Evolutionary conservation across 2,888 invertebrate species (phyloP).

Genomic region (Oeneis ivallda): DNA sequence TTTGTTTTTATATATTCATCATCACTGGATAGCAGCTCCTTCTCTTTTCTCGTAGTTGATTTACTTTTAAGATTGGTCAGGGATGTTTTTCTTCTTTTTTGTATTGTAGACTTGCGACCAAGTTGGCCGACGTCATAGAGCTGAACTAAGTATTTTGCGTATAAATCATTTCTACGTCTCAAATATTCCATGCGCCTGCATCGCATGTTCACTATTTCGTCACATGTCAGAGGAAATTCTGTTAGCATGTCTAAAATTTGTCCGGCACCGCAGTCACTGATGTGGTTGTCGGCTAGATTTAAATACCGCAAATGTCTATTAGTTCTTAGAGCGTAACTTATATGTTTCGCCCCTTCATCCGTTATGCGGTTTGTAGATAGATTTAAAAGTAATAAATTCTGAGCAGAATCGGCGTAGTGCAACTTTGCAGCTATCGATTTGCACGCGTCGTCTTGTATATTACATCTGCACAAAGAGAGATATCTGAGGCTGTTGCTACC

Average conservation of each 20-base stretch:
- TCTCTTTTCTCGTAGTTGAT: constrained; percentile 35
- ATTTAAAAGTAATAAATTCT: constrained; percentile 54
- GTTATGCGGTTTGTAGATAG: constrained; percentile 62
- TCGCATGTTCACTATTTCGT: constrained; percentile 49
- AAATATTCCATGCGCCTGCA: constrained; percentile 40
- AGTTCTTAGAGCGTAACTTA: constrained; percentile 53
- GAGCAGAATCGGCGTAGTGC: constrained; percentile 44
- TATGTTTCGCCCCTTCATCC: constrained; percentile 56
- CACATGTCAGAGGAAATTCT: constrained; percentile 52
- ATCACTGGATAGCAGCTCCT: constrained; percentile 32
- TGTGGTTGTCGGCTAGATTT: constrained; percentile 59
- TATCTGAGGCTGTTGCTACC: constrained; percentile 44
- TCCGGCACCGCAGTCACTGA: constrained; percentile 54
- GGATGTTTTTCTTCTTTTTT: constrained; percentile 38
- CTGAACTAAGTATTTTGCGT: constrained; percentile 34
- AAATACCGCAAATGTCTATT: constrained; percentile 65
- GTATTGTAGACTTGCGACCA: constrained; percentile 36
- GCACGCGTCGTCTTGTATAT: constrained; percentile 52
- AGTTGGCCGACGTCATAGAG: constrained; percentile 37
- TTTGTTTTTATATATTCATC: constrained; percentile 41
- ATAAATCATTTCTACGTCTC: constrained; percentile 36
- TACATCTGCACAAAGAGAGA: constrained; percentile 56
- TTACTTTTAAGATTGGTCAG: constrained; percentile 38
- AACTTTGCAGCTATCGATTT: constrained; percentile 49
- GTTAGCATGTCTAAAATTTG: constrained; percentile 50